Base-by-base conservation (phyloP, 2,888 invertebrate genomes). In the Pemphredon lugubris region DNA sequence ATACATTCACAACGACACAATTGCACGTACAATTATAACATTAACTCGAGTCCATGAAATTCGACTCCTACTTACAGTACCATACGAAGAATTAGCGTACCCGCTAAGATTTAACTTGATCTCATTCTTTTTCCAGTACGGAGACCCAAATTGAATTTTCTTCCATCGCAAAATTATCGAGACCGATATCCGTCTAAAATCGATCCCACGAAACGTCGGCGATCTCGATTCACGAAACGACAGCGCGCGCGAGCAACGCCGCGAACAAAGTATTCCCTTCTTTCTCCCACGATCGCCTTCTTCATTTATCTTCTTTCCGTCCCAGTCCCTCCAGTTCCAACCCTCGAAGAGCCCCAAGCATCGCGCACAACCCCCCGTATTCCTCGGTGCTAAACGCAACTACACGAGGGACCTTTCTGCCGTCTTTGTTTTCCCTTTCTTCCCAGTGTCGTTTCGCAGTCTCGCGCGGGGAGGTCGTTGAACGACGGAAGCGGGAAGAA, bases 341-440 rank as follows among this genome's bases (percentile, higher is more conserved):
- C 78, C 77, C 77, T 78, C 75, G 75, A 51, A 65, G 68, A 73
- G 73, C 72, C 75, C 82, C 78, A 63, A 80, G 67, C 82, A 75
- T 73, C 81, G 80, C 82, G 75, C 85, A 82, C n/a, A n/a, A n/a
- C 79, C 85, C 87, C 87, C 81, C 82, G 71, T 84, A 81, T 82
- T 84, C 66, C 84, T 81, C 84, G 81, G 82, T 83, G 85, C 83
- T 86, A 86, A 87, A 88, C 87, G 86, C 84, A 85, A 84, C 87
- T 86, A 86, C 82, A 84, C 81, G 72, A 77, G 83, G 86, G 87
- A 84, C 84, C 85, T 85, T 85, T 85, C 83, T 83, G 77, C 83
- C 84, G 87, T 86, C 89, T 89, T 89, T 89, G 89, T 89, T 89
- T 89, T 87, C 89, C 85, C 87, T 81, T 88, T 88, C 87, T 88